These are phyloP conservation scores for Sturmia bella DNA, from an alignment of 2,888 invertebrate genomes.

Conservation along the genomic window DNA sequence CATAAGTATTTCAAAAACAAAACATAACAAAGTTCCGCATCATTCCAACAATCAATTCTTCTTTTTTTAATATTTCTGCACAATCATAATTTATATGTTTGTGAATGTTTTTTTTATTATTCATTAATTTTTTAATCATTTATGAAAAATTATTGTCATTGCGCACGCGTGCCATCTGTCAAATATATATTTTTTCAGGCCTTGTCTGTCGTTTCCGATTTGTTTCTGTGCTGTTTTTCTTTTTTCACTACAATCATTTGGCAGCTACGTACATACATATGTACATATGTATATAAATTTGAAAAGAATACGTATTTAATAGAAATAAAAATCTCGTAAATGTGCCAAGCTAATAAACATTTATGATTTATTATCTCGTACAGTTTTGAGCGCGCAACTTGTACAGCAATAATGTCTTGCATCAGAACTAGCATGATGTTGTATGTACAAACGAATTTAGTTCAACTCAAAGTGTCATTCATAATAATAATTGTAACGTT, in stretches of 20 bases:
- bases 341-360: conserved; percentile 68
- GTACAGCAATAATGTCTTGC: neutral
- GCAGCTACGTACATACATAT: no score
- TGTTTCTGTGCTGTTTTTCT: conserved; percentile 36
- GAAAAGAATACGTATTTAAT: conserved; percentile 63
- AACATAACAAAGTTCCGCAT: neutral
- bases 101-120: conserved; percentile 44
- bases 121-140: conserved; percentile 45
- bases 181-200: conserved; percentile 53
- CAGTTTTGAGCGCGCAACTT: conserved; percentile 37
- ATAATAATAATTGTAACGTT: conserved; percentile 54
- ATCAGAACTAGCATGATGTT: neutral
- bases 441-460: neutral
- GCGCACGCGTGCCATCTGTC: conserved; percentile 71
- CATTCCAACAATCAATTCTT: conserved; percentile 33
- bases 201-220: conserved; percentile 42
- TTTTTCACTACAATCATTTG: conserved; percentile 3
- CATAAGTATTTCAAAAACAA: no score
- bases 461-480: conserved; percentile 50
- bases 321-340: conserved; percentile 69
- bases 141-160: conserved; percentile 64
- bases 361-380: conserved; percentile 68
- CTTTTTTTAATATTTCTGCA: conserved; percentile 37
- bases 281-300: conserved; percentile 8
- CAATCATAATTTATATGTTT: conserved; percentile 61